Conservation (phyloP, 2,113 vertebrate species). For the Cichladusa arquata region DNA sequence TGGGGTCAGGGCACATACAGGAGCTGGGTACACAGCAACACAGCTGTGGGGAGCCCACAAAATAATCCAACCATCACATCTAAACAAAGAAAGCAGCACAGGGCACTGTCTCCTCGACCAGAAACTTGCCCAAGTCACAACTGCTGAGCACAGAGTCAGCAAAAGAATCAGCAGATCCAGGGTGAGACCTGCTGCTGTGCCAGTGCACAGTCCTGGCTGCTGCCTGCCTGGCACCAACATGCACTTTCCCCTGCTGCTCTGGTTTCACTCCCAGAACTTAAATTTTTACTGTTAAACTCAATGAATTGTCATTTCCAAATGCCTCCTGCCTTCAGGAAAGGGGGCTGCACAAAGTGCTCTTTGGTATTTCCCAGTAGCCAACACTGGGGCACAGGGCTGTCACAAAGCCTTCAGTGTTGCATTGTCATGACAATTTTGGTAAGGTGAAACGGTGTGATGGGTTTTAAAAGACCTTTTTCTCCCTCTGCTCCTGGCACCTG, state of each 20-base stretch:
- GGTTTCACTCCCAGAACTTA: neutral
- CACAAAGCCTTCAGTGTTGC: neutral
- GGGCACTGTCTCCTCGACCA: neutral
- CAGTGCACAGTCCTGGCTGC: neutral
- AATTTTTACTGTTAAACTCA: neutral
- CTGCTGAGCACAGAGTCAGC: neutral
- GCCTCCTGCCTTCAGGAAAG: neutral
- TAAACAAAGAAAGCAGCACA: neutral
- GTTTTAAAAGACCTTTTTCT: neutral
- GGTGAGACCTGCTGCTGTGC: neutral
- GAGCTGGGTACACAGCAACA: neutral
- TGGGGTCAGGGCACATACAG: rapidly evolving
- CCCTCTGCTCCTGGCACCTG: neutral
- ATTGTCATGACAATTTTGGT: neutral
- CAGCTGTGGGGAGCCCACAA: neutral
- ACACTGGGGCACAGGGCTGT: neutral
- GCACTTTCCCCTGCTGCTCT: neutral
- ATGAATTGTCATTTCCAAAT: conserved; percentile 2
- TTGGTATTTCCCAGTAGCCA: neutral
- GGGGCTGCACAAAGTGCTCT: neutral
- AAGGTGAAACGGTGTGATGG: neutral
- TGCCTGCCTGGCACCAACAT: neutral
- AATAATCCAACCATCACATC: neutral
- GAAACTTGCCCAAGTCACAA: neutral
- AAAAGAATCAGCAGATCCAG: neutral